Conservation (phyloP, 2,888 invertebrate genomes). For the Galeruca laticollis region DNA sequence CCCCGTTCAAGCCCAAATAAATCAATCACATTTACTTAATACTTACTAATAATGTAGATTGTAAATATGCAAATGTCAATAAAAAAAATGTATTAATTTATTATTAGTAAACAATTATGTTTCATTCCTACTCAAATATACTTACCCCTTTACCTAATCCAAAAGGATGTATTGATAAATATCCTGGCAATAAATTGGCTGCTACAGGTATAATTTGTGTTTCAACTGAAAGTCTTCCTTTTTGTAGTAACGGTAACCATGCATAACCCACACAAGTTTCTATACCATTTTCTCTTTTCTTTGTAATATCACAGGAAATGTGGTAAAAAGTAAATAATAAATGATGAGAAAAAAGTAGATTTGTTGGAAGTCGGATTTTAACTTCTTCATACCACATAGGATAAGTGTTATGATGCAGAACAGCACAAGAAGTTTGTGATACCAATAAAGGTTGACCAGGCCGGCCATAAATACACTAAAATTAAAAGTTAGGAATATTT, state of each 20-base stretch:
- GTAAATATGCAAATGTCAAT: too few relatives aligned
- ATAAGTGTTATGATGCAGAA: constrained; percentile 89
- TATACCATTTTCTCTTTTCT: constrained; percentile 79
- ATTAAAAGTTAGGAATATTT: constrained; percentile 36
- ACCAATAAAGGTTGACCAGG: constrained; percentile 76
- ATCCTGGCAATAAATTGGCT: constrained; percentile 88
- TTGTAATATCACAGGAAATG: constrained; percentile 89
- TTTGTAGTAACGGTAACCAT: constrained; percentile 89
- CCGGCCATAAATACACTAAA: constrained; percentile 80
- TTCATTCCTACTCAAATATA: constrained; percentile 4
- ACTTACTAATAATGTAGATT: too few relatives aligned
- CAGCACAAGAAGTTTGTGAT: constrained; percentile 79
- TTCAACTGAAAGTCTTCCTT: constrained; percentile 87
- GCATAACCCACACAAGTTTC: constrained; percentile 93
- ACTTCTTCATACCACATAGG: constrained; percentile 96
- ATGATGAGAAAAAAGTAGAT: constrained; percentile 88
- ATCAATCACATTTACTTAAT: too few relatives aligned
- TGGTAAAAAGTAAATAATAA: constrained; percentile 96
- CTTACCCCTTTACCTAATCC: constrained; percentile 91
- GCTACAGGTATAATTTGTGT: constrained; percentile 88
- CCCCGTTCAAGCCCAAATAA: too few relatives aligned
- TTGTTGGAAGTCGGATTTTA: constrained; percentile 89
- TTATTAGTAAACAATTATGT: too few relatives aligned
- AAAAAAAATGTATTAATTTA: too few relatives aligned
- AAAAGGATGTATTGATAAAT: constrained; percentile 89